Base-by-base conservation (phyloP, 1,140 invertebrate genomes). In the Aphis gossypii region DNA sequence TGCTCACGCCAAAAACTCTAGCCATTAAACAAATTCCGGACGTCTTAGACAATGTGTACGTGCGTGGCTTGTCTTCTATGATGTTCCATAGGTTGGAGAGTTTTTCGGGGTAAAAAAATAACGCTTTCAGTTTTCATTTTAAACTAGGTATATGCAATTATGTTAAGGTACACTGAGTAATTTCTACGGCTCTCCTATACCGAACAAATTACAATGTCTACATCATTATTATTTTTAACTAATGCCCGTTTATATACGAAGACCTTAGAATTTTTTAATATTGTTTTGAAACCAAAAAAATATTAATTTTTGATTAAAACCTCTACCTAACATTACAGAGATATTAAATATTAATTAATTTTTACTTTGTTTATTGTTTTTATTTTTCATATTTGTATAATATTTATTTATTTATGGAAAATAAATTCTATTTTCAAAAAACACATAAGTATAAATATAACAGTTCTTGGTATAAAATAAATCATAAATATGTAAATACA, bases 111-210 rank as follows among this genome's bases (percentile, higher is more conserved):
- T 51, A 76, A 84, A 92, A 92, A 56, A n/a, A n/a, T n/a, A n/a
- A 51, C 82, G 92, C 92, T 93, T 86, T 93, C 92, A 44, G 92
- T 93, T 93, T 93, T 93, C n/a, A 30, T 68, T n/a, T 68, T 60
- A 60, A 90, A 90, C 54, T 44, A 11, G 56, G 23, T 11, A 90
- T 44, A 8, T 90, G 51, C 54, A 90, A 56, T 60, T 90, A 60
- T 60, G 35, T 41, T 3, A 41, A 38, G 23, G 25, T 23, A 54
- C n/a, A 35, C 38, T 23, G 46, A 25, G 48, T 23, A 60, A 23
- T 90, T 90, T 90, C 51, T 90, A 60, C 54, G 88, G 51, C 41
- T 23, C 7, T 41, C 48, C n/a, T 35, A 14, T 23, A 35, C 7
- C 48, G n/a, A 46, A n/a, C 44, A 30, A 44, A n/a, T 86, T 30